Base-by-base conservation (phyloP, 1,140 invertebrate genomes). In the Lethocerus indicus region DNA sequence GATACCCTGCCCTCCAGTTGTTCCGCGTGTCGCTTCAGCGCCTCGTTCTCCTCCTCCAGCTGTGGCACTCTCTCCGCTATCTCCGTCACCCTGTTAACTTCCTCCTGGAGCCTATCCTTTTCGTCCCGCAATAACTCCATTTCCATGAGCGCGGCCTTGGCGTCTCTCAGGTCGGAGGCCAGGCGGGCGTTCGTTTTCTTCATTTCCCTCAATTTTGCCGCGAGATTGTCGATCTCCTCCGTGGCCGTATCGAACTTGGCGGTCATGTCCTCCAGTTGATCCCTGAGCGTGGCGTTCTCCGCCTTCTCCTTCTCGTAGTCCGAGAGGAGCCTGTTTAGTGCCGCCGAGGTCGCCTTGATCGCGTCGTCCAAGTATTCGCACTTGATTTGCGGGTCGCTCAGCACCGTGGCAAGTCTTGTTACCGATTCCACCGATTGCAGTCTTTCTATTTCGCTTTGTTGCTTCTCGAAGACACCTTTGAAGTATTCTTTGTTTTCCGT, bases 401-500 rank as follows among this genome's bases (percentile, higher is more conserved):
- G n/a, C n/a, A n/a, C n/a, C n/a, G n/a, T n/a, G n/a, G n/a, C n/a
- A n/a, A n/a, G n/a, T n/a, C n/a, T n/a, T 28, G 25, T 27, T 2
- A 26, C 21, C 29, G 26, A 25, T 27, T 44, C 42, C 21, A 44
- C n/a, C 29, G 42, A 26, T 28, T 44, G n/a, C 3, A 44, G 25
- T 20, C 25, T 44, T 16, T 44, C 42, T 6, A 44, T 44, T 28
- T 44, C 42, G 16, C 5, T 4, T 28, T 44, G 1, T 27, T 44
- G 23, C 2, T 27, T 3, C 1, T 25, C n/a, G n/a, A 51, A 18
- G 14, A n/a, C 36, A 4, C 43, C 39, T 28, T 58, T 57, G 9
- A 60, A 51, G 45, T 44, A 49, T 13, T 42, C 35, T 18, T 55
- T 57, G 51, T 61, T 57, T 23, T 27, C 45, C 9, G 55, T 53